Base-by-base conservation (phyloP, 1,140 invertebrate species). In the Cydia amplana region DNA sequence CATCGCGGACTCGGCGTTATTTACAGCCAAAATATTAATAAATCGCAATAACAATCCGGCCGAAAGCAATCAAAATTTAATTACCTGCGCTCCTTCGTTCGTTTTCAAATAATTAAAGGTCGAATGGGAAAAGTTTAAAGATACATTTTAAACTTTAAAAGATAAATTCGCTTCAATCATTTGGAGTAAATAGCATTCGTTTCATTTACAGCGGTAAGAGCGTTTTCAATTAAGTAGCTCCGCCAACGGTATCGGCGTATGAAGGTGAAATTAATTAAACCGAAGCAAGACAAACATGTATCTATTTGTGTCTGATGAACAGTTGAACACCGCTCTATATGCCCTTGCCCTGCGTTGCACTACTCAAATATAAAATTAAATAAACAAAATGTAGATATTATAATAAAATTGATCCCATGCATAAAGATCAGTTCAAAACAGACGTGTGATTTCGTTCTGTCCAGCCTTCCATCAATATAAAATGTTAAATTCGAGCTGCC, bases 191-290 rank as follows among this genome's bases (percentile, higher is more conserved):
- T 91, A 89, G 89, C 89, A 91, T 92, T 87, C 87, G 87, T 92
- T 91, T 91, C 88, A 91, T 92, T 91, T 92, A 91, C 89, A 88
- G 83, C 87, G 85, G 86, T 88, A 91, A 91, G 88, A 91, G 90
- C 87, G 91, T 91, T 92, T 92, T 90, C 90, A 92, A 92, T 91
- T 91, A 91, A 92, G 90, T 89, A 90, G 79, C 87, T 85, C 85
- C 89, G 86, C 84, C 88, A 91, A 91, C 88, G 89, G 89, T 91
- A 92, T 92, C 90, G 90, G 90, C 86, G 89, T 92, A 92, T 92
- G 91, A 92, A 91, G 91, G 89, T 92, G 91, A 90, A 91, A 92
- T 92, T 91, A 91, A 92, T 92, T 92, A 92, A 92, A 91, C 87
- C 85, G 82, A 89, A 83, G 85, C 89, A 92, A 92, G 90, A 91